Evolutionary conservation across 2,113 vertebrate genomes (phyloP).

Genomic region (Indicator indicator): DNA sequence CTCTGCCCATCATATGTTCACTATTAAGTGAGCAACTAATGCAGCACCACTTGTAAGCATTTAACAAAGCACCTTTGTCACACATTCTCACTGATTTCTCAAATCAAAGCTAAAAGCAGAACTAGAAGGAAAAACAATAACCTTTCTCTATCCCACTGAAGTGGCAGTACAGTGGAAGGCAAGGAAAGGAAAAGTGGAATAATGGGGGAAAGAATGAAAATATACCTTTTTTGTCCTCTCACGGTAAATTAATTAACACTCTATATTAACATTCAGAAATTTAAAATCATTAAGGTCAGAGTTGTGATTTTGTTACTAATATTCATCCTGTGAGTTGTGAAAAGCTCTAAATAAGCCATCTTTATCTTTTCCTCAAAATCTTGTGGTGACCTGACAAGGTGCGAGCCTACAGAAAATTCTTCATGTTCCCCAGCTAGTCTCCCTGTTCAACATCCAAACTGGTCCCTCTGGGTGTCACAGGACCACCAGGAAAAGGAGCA

Average conservation of each 20-base stretch:
- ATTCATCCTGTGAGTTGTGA: not conserved
- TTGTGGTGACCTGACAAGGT: not conserved
- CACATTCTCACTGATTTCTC: not conserved
- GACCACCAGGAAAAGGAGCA: not conserved
- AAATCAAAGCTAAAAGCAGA: not conserved
- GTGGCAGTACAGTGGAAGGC: not conserved
- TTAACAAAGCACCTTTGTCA: not conserved
- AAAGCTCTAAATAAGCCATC: not conserved
- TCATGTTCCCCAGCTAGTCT: not conserved
- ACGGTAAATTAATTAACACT: not conserved
- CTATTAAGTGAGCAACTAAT: not conserved
- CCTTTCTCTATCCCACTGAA: not conserved
- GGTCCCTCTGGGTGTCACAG: not conserved
- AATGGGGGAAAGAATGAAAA: not conserved
- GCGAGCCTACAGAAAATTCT: not conserved
- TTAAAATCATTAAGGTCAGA: not conserved
- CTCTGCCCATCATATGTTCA: too few relatives aligned
- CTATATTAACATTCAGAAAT: rapidly evolving
- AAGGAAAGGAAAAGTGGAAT: not conserved
- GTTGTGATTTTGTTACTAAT: not conserved
- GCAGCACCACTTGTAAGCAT: not conserved
- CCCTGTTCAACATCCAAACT: not conserved
- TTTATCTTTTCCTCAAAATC: not conserved
- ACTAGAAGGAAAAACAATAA: not conserved
- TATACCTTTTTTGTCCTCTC: rapidly evolving